Conservation (phyloP, 2,113 vertebrate species). For the Gnathonemus longibarbis region DNA sequence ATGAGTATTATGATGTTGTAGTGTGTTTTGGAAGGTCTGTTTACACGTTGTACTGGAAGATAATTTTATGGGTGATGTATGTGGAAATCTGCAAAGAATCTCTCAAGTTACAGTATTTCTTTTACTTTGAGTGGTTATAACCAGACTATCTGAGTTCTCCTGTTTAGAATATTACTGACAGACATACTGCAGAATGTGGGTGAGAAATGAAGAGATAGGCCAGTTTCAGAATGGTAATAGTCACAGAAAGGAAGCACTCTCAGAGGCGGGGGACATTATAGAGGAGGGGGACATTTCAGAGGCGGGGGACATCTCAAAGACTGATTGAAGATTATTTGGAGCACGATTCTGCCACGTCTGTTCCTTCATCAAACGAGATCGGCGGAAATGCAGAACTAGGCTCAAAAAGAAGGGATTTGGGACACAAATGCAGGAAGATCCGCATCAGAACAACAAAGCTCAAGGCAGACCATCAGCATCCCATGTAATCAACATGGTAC, state of each 20-base stretch:
- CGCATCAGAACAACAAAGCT: not conserved
- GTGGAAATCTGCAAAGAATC: not conserved
- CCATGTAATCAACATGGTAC: not conserved
- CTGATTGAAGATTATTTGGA: not conserved
- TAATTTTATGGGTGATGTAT: not conserved
- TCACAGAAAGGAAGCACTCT: not conserved
- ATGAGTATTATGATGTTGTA: not conserved
- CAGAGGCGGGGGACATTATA: not conserved
- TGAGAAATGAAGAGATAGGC: not conserved
- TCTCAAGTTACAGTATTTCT: not conserved
- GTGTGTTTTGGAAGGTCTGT: not conserved
- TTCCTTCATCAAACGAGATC: not conserved
- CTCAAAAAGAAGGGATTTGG: not conserved
- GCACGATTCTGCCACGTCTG: not conserved
- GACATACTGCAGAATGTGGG: not conserved
- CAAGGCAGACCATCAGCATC: not conserved
- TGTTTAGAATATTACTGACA: not conserved
- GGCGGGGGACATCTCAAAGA: not conserved
- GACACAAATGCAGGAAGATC: not conserved
- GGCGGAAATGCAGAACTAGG: not conserved
- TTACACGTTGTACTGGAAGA: not conserved
- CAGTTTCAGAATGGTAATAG: not conserved
- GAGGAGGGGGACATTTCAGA: not conserved
- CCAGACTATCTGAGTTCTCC: not conserved
- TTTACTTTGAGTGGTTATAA: not conserved